phyloP scores from a whole-genome alignment of 2,113 vertebrate genomes.

The Gymnogyps californianus region DNA sequence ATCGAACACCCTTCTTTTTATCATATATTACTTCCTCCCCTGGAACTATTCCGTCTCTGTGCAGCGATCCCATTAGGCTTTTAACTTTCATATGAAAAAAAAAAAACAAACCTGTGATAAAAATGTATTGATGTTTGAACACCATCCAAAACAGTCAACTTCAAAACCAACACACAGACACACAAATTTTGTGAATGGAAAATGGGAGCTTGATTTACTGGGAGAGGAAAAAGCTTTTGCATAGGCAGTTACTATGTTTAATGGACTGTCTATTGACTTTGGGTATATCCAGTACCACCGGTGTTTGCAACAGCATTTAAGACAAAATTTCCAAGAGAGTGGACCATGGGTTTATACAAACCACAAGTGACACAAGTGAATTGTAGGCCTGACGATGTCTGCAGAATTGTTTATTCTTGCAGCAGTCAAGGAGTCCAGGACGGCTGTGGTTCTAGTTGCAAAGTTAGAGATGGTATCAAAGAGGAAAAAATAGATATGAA shows the following conservation, averaged over 20 bases:
- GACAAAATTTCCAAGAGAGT: not conserved
- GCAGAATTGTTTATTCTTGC: not conserved
- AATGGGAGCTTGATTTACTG: not conserved
- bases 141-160: conserved; percentile 40
- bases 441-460: not conserved
- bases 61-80: conserved; percentile 61
- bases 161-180: not conserved
- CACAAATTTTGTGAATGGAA: not conserved
- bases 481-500: not conserved
- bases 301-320: not conserved
- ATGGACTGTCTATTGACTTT: not conserved
- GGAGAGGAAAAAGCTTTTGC: not conserved
- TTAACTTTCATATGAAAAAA: conserved; percentile 54
- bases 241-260: not conserved
- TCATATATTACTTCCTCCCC: conserved; percentile 69
- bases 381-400: not conserved
- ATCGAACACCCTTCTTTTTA: conserved; percentile 68
- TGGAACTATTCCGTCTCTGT: conserved; percentile 54
- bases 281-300: not conserved
- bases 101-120: conserved; percentile 47
- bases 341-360: not conserved
- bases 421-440: not conserved
- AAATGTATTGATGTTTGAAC: conserved; percentile 69
- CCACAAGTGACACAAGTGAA: not conserved
- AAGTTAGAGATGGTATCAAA: not conserved